A percentile compares a stretch with the other conserved stretches of the same genome.
Conservation (phyloP, 1,140 invertebrate species). For the Aphaenogaster ashmeadi region DNA sequence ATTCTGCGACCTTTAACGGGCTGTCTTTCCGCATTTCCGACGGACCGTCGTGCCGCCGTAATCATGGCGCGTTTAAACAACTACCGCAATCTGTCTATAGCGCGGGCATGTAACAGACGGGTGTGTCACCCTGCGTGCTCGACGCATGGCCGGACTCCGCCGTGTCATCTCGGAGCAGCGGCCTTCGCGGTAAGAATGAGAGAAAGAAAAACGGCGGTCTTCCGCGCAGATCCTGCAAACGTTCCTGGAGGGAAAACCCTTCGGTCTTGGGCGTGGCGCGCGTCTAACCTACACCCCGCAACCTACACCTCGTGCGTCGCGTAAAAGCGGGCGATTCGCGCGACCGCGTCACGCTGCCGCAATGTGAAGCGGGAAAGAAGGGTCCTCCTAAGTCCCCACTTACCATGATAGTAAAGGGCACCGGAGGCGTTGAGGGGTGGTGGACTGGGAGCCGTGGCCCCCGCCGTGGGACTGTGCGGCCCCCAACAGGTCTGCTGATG, state of each 20-base stretch:
- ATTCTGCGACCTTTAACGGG: neutral
- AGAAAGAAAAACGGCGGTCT: neutral
- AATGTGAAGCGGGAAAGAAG: neutral
- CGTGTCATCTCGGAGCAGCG: neutral
- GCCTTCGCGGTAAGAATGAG: neutral
- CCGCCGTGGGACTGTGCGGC: conserved; percentile 91
- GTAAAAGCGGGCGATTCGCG: conserved; percentile 28
- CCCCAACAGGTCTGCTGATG: conserved; percentile 89
- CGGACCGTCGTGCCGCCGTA: conserved; percentile 29
- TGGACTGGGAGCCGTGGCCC: conserved; percentile 91
- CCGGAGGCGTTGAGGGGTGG: conserved; percentile 89
- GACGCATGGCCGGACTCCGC: conserved; percentile 60
- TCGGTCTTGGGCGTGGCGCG: conserved; percentile 50
- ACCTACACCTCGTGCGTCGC: neutral
- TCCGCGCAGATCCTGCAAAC: neutral
- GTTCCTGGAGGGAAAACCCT: neutral
- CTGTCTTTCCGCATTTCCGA: conserved; percentile 1
- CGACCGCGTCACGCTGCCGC: neutral
- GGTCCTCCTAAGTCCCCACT: conserved; percentile 73
- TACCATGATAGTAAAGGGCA: conserved; percentile 90
- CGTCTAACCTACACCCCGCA: conserved; percentile 27
- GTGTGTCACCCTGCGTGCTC: conserved; percentile 69
- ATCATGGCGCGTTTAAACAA: conserved; percentile 42
- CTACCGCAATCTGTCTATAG: conserved; percentile 74
- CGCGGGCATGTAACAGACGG: conserved; percentile 67